phyloP scores from a whole-genome alignment of 2,797 vertebrate genomes.

The Leptodactylus fallax region DNA sequence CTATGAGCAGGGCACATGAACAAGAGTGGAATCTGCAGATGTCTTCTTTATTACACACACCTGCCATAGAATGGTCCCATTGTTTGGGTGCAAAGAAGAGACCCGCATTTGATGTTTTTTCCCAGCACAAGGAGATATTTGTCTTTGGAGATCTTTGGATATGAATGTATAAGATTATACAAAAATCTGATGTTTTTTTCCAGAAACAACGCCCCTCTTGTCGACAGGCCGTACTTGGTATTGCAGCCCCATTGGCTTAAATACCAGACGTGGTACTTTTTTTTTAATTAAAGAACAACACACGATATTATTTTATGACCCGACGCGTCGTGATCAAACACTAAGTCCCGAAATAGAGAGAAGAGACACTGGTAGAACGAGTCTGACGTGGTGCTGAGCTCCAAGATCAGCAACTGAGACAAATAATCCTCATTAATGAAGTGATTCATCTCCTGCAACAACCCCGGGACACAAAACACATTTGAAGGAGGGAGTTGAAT shows the following conservation, averaged over 20 bases:
- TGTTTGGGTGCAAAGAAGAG: neutral
- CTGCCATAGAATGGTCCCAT: neutral
- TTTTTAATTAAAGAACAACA: constrained; percentile 2
- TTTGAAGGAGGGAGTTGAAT: neutral
- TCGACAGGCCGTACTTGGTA: neutral
- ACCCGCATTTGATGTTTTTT: neutral
- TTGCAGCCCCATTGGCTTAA: neutral
- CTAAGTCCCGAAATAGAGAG: neutral
- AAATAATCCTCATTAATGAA: constrained; percentile 23
- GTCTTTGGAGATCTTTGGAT: neutral
- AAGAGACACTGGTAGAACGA: constrained; percentile 24
- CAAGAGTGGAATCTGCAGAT: neutral
- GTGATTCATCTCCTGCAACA: constrained; percentile 32
- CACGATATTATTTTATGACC: neutral
- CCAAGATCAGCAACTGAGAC: constrained; percentile 14
- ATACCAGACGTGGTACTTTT: neutral
- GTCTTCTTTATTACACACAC: constrained; percentile 9
- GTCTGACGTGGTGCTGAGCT: constrained; percentile 17
- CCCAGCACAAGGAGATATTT: neutral
- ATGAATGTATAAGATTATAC: neutral
- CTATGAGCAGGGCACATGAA: constrained; percentile 12
- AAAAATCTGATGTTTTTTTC: too few relatives aligned
- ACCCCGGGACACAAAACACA: constrained; percentile 19
- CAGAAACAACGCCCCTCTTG: too few relatives aligned
- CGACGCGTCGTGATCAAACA: neutral